Evolutionary conservation across 2,888 invertebrate species (phyloP).

Genomic region (Octonoba sinensis): DNA sequence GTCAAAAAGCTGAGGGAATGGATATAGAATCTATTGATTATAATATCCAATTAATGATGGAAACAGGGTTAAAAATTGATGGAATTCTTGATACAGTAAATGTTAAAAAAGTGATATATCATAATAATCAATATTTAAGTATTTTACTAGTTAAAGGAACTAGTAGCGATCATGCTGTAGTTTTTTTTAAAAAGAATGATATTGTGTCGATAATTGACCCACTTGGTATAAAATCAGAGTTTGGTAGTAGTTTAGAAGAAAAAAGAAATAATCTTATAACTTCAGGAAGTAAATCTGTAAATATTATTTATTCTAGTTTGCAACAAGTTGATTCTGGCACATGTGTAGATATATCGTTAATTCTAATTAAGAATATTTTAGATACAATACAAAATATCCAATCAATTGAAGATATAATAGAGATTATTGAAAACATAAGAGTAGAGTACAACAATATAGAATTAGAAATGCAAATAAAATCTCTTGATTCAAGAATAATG

Average conservation of each 20-base stretch:
- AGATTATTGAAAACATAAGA: constrained; percentile 18
- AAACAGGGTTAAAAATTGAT: constrained; percentile 12
- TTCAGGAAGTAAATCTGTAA: constrained; percentile 10
- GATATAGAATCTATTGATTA: constrained; percentile 15
- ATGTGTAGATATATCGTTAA: constrained; percentile 16
- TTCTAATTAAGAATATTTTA: constrained; percentile 23
- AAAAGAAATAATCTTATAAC: constrained; percentile 6
- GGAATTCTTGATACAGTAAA: constrained; percentile 3
- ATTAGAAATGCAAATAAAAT: no score
- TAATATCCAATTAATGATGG: constrained; percentile 2
- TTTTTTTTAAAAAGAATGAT: constrained; percentile 12
- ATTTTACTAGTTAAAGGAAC: constrained; percentile 13
- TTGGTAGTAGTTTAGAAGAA: constrained; percentile 2
- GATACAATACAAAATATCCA: constrained; percentile 16
- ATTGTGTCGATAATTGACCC: constrained; percentile 12
- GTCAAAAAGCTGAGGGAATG: constrained; percentile 18
- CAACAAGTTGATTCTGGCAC: constrained; percentile 4
- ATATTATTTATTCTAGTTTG: constrained; percentile 11
- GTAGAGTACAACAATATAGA: no score
- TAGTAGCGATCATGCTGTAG: constrained; percentile 3
- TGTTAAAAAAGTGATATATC: constrained; percentile 3
- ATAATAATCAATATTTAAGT: constrained; percentile 14
- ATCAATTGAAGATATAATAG: constrained; percentile 22
- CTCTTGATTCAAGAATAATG: no score
- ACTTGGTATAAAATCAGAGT: constrained; percentile 9